These are phyloP conservation scores for Otus sunia DNA, from an alignment of 2,113 vertebrate genomes.

Conservation along the genomic window DNA sequence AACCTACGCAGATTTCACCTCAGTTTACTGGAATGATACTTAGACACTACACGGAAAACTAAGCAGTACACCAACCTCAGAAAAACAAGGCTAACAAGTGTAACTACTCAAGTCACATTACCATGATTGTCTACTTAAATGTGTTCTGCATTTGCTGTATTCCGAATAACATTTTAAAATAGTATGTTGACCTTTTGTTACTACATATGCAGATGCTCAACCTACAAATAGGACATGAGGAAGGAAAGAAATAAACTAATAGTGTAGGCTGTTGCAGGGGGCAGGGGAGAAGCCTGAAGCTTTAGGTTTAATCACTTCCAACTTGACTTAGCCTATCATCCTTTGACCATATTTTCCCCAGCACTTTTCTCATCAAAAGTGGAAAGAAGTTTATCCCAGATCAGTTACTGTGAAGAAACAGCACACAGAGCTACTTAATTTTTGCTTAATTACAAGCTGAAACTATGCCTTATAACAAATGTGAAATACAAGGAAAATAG, in stretches of 20 bases:
- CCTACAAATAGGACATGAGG: neutral
- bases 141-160: neutral
- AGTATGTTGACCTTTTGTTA: neutral
- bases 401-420: neutral
- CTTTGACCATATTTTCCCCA: neutral
- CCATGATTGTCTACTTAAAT: neutral
- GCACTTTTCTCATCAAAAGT: neutral
- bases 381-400: neutral
- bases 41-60: neutral
- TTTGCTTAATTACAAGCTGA: neutral
- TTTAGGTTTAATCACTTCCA: neutral
- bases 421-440: neutral
- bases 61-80: neutral
- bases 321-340: neutral
- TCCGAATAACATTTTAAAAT: neutral
- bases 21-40: neutral
- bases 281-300: rapidly evolving
- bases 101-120: neutral
- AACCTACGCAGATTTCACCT: neutral
- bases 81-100: neutral
- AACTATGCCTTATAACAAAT: neutral
- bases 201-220: neutral
- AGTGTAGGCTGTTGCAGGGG: neutral
- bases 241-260: neutral
- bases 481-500: neutral